Percentiles rank a stretch among this genome's conserved stretches.
These are phyloP conservation scores for Sepiola atlantica DNA, from an alignment of 2,888 invertebrate species.

Conservation along the genomic window DNA sequence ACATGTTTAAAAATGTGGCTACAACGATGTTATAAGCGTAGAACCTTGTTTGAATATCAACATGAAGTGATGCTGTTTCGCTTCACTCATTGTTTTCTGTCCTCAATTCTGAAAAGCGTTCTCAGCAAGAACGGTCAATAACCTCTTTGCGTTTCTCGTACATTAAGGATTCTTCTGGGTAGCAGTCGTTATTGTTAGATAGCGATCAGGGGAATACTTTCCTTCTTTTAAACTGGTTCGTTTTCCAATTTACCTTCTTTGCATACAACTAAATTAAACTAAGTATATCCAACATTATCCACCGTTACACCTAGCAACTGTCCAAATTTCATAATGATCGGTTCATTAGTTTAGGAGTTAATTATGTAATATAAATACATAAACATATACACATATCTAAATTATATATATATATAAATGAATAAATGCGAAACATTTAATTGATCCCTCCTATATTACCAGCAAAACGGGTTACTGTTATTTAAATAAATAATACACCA, in stretches of 20 bases:
- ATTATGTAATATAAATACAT: too few relatives aligned
- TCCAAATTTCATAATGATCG: too few relatives aligned
- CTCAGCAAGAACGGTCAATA: neutral
- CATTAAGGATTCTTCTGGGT: neutral
- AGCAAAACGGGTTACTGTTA: too few relatives aligned
- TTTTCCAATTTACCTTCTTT: neutral
- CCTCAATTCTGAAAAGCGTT: neutral
- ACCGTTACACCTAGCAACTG: too few relatives aligned
- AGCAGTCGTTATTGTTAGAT: neutral
- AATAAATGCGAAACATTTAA: too few relatives aligned
- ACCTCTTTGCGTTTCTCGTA: too few relatives aligned
- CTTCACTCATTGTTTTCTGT: neutral
- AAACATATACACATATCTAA: too few relatives aligned
- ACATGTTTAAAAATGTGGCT: neutral
- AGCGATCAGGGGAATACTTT: neutral
- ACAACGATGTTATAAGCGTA: neutral
- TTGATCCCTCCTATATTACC: too few relatives aligned
- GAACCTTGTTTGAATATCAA: neutral
- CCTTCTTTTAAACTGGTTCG: neutral
- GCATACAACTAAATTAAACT: neutral
- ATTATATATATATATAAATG: too few relatives aligned
- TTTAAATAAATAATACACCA: too few relatives aligned
- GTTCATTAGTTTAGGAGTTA: too few relatives aligned
- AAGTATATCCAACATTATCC: neutral
- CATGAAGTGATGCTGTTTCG: neutral